Base-by-base conservation (phyloP, 2,888 invertebrate genomes). In the Drosophila demipolita region DNA sequence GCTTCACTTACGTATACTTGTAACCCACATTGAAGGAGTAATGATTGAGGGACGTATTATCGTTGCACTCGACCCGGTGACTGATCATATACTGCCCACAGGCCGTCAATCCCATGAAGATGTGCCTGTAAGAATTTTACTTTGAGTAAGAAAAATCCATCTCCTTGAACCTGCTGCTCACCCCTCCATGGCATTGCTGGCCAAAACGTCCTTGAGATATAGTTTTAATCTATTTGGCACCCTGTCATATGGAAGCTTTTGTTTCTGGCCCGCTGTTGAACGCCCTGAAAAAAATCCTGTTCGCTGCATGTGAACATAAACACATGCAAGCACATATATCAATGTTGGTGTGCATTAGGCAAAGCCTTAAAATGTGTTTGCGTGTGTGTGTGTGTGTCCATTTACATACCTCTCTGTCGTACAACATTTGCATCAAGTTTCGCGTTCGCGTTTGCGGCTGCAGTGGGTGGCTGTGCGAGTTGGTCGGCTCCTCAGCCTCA, bases 101-200 rank as follows among this genome's bases (percentile, higher is more conserved):
- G 86, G 97, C 96, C n/a, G 98, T 97, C 91, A 98, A 96, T 9
- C 99, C 99, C 96, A 99, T 97, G 91, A 98, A 97, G 78, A 98
- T 96, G 93, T 98, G 98, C 80, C 98, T 97, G 84, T 26, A 93
- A 93, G 59, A 50, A 29, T 38, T 32, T 17, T 5, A 26, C 8
- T 48, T 50, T 48, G 20, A 33, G 23, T 32, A 42, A 53, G 49
- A 57, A 20, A 0, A n/a, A 12, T 36, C 8, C 1, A 5, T 6
- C 8, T 29, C 3, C 8, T 20, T 8, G 12, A 20, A n/a, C 29
- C 35, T 32, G 9, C 7, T 32, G 68, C 87, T 84, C 67, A 93
- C 93, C 93, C 93, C 54, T 94, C 93, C 64, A 95, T 92, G 84
- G 94, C 94, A 50, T 93, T 93, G 82, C 93, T 94, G 20, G 95